Evolutionary conservation across 2,888 invertebrate genomes (phyloP).

Genomic region (Leucozona laternaria): DNA sequence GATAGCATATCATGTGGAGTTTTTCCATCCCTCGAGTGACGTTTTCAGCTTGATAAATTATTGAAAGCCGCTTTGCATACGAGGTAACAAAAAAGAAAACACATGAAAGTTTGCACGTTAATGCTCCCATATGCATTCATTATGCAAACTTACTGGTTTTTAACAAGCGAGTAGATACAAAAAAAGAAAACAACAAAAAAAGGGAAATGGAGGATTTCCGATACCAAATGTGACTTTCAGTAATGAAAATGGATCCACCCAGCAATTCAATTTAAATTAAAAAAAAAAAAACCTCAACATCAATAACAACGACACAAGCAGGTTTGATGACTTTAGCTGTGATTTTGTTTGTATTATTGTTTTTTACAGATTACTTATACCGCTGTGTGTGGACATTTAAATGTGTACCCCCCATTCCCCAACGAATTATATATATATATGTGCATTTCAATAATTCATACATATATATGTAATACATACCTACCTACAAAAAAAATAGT

Average conservation of each 20-base stretch:
- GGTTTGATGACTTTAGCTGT: constrained; percentile 71
- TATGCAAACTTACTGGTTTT: constrained; percentile 66
- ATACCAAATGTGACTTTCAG: constrained; percentile 55
- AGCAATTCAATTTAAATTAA: constrained; percentile 69
- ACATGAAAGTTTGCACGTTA: constrained; percentile 58
- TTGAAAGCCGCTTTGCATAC: constrained; percentile 68
- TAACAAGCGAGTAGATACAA: constrained; percentile 1
- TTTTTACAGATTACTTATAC: constrained; percentile 61
- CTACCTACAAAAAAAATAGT: constrained; percentile 32
- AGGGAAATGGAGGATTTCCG: constrained; percentile 62
- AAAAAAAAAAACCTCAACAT: constrained; percentile 7
- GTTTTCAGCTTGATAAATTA: constrained; percentile 69
- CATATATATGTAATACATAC: constrained; percentile 51
- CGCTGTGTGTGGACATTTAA: constrained; percentile 64
- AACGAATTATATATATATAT: constrained; percentile 59
- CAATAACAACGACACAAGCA: constrained; percentile 50
- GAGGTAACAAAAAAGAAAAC: constrained; percentile 31
- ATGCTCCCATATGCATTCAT: constrained; percentile 69
- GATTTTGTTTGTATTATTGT: constrained; percentile 62
- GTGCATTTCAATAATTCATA: constrained; percentile 66
- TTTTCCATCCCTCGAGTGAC: constrained; percentile 61
- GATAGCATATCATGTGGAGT: constrained; percentile 63
- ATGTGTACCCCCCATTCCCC: constrained; percentile 65
- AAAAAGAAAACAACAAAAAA: no score
- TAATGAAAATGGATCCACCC: constrained; percentile 65